Conservation (phyloP, 2,113 vertebrate species). For the Passer montanus region DNA sequence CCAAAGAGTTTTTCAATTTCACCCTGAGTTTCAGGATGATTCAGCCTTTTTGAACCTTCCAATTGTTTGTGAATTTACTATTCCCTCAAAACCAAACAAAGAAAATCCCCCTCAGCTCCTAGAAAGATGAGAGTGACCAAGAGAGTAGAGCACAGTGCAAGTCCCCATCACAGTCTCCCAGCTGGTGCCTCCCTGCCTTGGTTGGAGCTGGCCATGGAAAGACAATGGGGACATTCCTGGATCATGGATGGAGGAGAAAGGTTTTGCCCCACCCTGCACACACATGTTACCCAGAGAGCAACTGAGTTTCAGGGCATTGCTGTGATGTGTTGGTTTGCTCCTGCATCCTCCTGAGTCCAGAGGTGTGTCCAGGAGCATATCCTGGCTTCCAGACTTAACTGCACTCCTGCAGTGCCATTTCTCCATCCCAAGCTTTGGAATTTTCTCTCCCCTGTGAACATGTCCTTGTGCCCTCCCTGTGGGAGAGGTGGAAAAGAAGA, state of each 20-base stretch:
- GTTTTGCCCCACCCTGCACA: not conserved
- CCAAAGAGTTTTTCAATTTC: not conserved
- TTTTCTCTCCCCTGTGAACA: not conserved
- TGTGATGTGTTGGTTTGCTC: not conserved
- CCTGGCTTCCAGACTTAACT: not conserved
- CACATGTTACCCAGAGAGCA: accelerated
- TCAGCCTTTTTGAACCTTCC: constrained; percentile 21
- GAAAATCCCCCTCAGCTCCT: not conserved
- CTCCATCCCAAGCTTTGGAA: not conserved
- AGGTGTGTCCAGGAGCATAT: not conserved
- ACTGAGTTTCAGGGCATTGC: not conserved
- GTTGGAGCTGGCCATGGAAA: not conserved
- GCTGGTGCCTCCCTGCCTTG: not conserved
- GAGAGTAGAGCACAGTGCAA: not conserved
- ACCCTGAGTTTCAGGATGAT: constrained; percentile 22
- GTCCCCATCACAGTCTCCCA: not conserved
- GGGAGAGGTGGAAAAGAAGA: not conserved
- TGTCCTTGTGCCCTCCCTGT: not conserved
- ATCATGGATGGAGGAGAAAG: not conserved
- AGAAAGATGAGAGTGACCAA: not conserved
- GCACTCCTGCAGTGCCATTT: not conserved
- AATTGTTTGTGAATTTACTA: not conserved
- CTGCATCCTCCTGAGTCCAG: not conserved
- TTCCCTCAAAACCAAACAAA: not conserved
- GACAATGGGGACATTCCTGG: not conserved